Base-by-base conservation (phyloP, 2,888 invertebrate species). In the Monopis laevigella region DNA sequence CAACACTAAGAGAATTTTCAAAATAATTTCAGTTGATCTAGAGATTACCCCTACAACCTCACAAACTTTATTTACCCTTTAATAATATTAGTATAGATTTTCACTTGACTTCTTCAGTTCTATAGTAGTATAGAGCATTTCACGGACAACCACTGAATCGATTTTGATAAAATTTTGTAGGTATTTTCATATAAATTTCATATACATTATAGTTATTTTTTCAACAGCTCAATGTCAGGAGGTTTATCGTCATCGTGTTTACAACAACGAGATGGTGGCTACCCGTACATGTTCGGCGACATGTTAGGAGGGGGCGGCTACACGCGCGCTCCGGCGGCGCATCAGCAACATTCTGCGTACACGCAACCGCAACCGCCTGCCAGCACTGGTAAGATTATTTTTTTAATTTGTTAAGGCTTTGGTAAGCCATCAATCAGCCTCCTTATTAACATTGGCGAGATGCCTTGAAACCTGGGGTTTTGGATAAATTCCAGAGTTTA, bases 261-360 rank as follows among this genome's bases (percentile, higher is more conserved):
- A 54, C 94, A 92, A 68, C 93, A 92, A 72, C 83, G 92, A 43
- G 89, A 91, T 61, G 74, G 84, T 51, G 89, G 89, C 42, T 93
- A 93, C 72, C 93, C 93, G 26, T 94, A 94, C 82, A 94, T 94
- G 89, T 94, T 94, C 74, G 89, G 91, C 55, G 93, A 95, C 75
- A 93, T 93, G 46, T 84, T 94, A 43, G 89, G 90, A 51, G 78
- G 86, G 43, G 86, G 89, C 53, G 86, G 88, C 45, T 82, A 85
- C 48, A 88, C 88, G 30, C 84, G 90, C 49, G 87, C 90, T 18
- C 80, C 80, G 2, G 89, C 89, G 28, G 91, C 90, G 13, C 91
- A 90, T 55, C 88, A 91, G 50, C 92, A 92, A 59, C 89, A 90
- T 51, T 55, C 66, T 0, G 72, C 72, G 1, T 80, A 85, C 64